These are phyloP conservation scores for Zeuzera pyrina DNA, from an alignment of 2,888 invertebrate species.

Conservation along the genomic window DNA sequence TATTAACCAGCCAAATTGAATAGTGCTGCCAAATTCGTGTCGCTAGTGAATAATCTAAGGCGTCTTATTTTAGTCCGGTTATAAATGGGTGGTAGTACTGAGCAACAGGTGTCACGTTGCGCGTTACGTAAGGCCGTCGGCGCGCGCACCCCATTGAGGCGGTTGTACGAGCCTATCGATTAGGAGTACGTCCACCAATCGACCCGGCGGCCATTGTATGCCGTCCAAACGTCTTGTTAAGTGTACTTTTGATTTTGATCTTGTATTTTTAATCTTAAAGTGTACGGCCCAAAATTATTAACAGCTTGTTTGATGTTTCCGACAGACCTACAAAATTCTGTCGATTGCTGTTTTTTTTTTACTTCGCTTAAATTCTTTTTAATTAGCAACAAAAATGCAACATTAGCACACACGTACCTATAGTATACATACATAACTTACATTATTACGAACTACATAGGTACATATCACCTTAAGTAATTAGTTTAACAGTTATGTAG, in stretches of 20 bases:
- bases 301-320: too few species aligned
- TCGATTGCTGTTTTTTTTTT: too few species aligned
- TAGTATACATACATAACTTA: too few species aligned
- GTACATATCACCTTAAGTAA: too few species aligned
- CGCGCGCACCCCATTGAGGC: conserved; percentile 66
- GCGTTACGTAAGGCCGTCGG: conserved; percentile 60
- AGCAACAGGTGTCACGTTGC: conserved; percentile 63
- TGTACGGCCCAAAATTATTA: too few species aligned
- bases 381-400: too few species aligned
- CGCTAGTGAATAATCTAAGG: conserved; percentile 18
- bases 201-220: conserved; percentile 43
- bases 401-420: too few species aligned
- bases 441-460: too few species aligned
- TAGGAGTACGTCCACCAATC: conserved; percentile 50
- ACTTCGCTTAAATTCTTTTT: too few species aligned
- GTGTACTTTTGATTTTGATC: conserved; percentile 32
- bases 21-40: conserved; percentile 14
- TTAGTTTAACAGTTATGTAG: too few species aligned
- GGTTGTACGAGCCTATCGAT: conserved; percentile 63
- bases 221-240: conserved; percentile 45
- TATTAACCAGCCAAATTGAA: conserved; percentile 38
- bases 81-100: conserved; percentile 57
- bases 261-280: conserved; percentile 25
- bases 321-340: too few species aligned
- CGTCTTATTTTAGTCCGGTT: conserved; percentile 36